Evolutionary conservation across 1,140 invertebrate species (phyloP).

Genomic region (Halyomorpha halys): DNA sequence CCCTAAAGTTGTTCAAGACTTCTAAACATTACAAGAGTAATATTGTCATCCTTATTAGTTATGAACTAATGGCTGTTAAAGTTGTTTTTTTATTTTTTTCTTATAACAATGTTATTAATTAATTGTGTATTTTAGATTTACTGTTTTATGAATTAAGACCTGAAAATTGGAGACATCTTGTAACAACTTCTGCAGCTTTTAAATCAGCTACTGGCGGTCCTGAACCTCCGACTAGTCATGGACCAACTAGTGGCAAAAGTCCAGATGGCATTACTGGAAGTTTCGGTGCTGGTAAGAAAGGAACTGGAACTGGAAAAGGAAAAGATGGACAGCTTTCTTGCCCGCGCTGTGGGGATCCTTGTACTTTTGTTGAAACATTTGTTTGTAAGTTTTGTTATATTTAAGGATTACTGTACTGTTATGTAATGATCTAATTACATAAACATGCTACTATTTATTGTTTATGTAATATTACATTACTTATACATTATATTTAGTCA

Average conservation of each 20-base stretch:
- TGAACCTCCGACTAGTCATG: background rate
- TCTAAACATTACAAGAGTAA: conserved; percentile 20
- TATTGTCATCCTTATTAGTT: no score
- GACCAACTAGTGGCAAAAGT: background rate
- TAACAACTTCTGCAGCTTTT: background rate
- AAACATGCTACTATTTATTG: no score
- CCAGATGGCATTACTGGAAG: conserved; percentile 3
- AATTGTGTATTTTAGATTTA: conserved; percentile 10
- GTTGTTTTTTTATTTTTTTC: no score
- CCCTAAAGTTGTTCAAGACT: conserved; percentile 20
- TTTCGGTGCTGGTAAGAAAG: conserved; percentile 15
- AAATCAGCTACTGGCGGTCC: conserved; percentile 2
- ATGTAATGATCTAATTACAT: no score
- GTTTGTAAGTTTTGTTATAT: conserved; percentile 58
- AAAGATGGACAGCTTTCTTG: conserved; percentile 56
- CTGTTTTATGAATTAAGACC: conserved; percentile 10
- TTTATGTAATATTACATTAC: no score
- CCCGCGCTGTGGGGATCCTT: conserved; percentile 91
- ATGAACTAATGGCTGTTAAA: no score
- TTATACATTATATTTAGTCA: no score
- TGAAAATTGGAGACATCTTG: conserved; percentile 1
- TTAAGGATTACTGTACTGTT: no score
- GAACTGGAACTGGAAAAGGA: conserved; percentile 31
- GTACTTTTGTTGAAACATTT: conserved; percentile 92
- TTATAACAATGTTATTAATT: background rate